Evolutionary conservation across 2,797 vertebrate genomes (phyloP).

Genomic region (Allobates femoralis): DNA sequence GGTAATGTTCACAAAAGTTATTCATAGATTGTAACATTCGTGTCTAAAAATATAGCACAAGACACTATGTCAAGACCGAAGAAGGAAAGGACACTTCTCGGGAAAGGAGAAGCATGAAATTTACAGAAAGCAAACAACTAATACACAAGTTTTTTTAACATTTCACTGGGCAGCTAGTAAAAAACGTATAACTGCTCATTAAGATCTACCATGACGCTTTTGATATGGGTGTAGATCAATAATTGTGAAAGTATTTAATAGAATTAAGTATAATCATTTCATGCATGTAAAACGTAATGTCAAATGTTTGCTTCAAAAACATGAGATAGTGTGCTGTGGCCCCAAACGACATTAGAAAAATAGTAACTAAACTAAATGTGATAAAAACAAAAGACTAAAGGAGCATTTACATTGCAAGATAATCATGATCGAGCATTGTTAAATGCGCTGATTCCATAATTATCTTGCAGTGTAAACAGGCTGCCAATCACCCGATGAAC

Average conservation of each 20-base stretch:
- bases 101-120: constrained; percentile 32
- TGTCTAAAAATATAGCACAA: constrained; percentile 58
- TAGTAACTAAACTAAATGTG: too few relatives aligned
- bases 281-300: background rate
- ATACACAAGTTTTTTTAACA: background rate
- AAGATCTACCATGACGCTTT: background rate
- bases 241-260: background rate
- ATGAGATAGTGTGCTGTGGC: background rate
- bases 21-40: constrained; percentile 58
- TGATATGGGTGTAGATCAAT: background rate
- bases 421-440: too few relatives aligned
- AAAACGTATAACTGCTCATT: background rate
- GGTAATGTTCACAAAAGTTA: constrained; percentile 54
- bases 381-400: too few relatives aligned
- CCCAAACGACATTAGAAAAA: too few relatives aligned
- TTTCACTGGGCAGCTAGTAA: background rate
- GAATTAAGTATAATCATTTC: background rate
- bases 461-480: too few relatives aligned
- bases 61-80: constrained; percentile 31
- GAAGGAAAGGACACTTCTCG: constrained; percentile 31
- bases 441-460: too few relatives aligned
- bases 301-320: background rate
- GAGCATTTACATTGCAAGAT: too few relatives aligned
- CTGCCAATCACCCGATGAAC: too few relatives aligned
- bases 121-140: background rate